phyloP scores from a whole-genome alignment of 2,113 vertebrate genomes.

The Scatophagus argus region DNA sequence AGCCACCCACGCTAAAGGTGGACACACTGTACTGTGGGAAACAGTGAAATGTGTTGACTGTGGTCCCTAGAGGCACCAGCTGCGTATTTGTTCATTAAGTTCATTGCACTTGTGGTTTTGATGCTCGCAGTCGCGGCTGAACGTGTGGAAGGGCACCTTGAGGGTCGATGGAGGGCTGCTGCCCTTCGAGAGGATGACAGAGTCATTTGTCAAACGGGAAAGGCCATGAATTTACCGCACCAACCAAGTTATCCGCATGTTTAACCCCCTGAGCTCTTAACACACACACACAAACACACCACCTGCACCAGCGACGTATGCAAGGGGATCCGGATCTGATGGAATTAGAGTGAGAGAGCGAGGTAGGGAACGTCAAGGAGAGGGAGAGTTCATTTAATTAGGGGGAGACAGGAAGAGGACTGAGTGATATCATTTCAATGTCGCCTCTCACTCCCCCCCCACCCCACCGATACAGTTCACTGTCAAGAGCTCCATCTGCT shows the following conservation, averaged over 20 bases:
- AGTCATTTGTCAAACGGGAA: slow-evolving; percentile 79
- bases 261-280: slow-evolving; percentile 65
- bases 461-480: slow-evolving; percentile 32
- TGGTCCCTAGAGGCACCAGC: slow-evolving; percentile 27
- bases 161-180: slow-evolving; percentile 65
- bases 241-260: slow-evolving; percentile 59
- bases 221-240: slow-evolving; percentile 74
- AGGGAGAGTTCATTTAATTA: slow-evolving; percentile 75
- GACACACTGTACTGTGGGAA: slow-evolving; percentile 19
- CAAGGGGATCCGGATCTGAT: slow-evolving; percentile 66
- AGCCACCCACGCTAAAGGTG: slow-evolving; percentile 5
- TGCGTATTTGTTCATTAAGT: slow-evolving; percentile 45
- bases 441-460: slow-evolving; percentile 32
- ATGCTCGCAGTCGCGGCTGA: slow-evolving; percentile 12
- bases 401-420: slow-evolving; percentile 72
- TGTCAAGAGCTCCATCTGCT: slow-evolving; percentile 76
- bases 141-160: slow-evolving; percentile 78
- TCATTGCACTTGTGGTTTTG: slow-evolving; percentile 31
- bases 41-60: slow-evolving; percentile 43
- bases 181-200: slow-evolving; percentile 73
- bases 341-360: slow-evolving; percentile 59
- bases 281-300: slow-evolving; percentile 43
- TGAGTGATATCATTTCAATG: slow-evolving; percentile 76
- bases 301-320: slow-evolving; percentile 40
- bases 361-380: slow-evolving; percentile 25